Percentiles rank a stretch among this genome's conserved stretches.
Conservation (phyloP, 1,140 invertebrate genomes). For the Chelonus insularis region DNA sequence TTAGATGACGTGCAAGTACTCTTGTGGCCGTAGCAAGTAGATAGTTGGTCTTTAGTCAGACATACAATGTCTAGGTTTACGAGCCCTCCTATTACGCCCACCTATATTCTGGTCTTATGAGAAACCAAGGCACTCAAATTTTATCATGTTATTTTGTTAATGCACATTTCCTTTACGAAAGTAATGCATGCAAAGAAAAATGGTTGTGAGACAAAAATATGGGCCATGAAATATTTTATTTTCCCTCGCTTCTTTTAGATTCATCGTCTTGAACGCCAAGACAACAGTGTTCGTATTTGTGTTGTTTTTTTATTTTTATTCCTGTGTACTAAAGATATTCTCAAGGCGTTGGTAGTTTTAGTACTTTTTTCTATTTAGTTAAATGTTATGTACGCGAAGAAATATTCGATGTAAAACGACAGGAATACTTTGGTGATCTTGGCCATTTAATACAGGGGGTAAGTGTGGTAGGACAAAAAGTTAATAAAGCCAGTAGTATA, state of each 20-base stretch:
- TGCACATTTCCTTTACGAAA: constrained; percentile 37
- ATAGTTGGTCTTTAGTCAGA: constrained; percentile 1
- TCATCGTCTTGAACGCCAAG: too few relatives aligned
- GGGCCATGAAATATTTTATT: constrained; percentile 46
- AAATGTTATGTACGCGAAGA: too few relatives aligned
- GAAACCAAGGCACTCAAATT: constrained; percentile 45
- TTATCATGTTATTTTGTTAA: constrained; percentile 60
- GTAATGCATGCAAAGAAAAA: constrained; percentile 34
- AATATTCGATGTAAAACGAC: too few relatives aligned
- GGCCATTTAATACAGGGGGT: too few relatives aligned
- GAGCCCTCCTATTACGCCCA: constrained; percentile 1
- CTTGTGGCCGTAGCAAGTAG: constrained; percentile 15
- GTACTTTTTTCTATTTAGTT: too few relatives aligned
- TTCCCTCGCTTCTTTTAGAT: constrained; percentile 23
- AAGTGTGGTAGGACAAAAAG: constrained; percentile 23
- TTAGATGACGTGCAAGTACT: constrained; percentile 42
- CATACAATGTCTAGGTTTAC: constrained; percentile 19
- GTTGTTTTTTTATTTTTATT: too few relatives aligned
- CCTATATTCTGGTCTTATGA: background rate
- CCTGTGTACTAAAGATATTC: too few relatives aligned
- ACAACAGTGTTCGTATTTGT: too few relatives aligned
- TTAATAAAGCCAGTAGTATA: constrained; percentile 46
- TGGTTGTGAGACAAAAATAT: constrained; percentile 33
- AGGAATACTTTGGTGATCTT: too few relatives aligned
- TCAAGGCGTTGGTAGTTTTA: too few relatives aligned